Percentiles rank a stretch among this genome's conserved stretches.
These are phyloP conservation scores for Gortyna flavago DNA, from an alignment of 2,888 invertebrate species.

Conservation along the genomic window DNA sequence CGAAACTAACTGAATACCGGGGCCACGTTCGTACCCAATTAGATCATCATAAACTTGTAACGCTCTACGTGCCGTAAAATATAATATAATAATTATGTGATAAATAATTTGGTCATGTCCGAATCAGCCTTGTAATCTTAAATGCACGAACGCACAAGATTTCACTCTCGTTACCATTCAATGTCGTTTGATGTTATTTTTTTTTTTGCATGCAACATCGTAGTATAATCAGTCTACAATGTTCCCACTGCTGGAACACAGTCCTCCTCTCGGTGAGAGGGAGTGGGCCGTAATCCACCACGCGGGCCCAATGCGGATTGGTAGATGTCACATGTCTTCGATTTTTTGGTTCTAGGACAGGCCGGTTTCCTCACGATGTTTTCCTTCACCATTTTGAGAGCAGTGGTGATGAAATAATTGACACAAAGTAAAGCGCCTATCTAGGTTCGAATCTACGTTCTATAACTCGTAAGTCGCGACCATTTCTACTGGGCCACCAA, in stretches of 20 bases:
- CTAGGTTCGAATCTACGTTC: too few relatives aligned
- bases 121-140: slow-evolving; percentile 33
- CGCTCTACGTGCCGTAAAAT: slow-evolving; percentile 7
- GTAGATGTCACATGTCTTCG: neutral
- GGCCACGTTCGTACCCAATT: slow-evolving; percentile 7
- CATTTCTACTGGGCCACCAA: neutral
- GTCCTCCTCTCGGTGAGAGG: too few relatives aligned
- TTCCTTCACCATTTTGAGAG: neutral
- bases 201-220: neutral
- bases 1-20: neutral
- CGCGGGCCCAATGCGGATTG: neutral
- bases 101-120: slow-evolving; percentile 29
- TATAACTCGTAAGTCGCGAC: too few relatives aligned
- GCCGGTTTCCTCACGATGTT: too few relatives aligned
- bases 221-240: neutral
- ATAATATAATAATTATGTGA: slow-evolving; percentile 4
- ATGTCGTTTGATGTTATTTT: slow-evolving; percentile 7
- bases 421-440: neutral
- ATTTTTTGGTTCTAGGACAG: neutral
- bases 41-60: neutral
- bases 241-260: too few relatives aligned
- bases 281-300: neutral
- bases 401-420: neutral
- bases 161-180: slow-evolving; percentile 12
- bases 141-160: slow-evolving; percentile 40